phyloP scores from a whole-genome alignment of 64 coral and sea anemone genomes.

The Stylophora pistillata region DNA sequence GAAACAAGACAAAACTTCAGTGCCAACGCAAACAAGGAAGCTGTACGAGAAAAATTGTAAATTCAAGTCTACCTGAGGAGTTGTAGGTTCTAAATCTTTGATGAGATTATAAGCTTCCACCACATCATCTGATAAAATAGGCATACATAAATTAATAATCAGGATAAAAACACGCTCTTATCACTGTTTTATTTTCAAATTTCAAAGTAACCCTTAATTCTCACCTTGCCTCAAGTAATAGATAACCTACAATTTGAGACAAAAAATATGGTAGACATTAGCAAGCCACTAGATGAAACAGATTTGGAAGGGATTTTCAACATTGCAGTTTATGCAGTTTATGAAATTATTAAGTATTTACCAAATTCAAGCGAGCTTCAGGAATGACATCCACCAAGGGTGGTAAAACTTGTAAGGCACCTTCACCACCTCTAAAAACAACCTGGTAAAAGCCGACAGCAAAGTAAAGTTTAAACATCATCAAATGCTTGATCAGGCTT shows the following conservation, averaged over 20 bases:
- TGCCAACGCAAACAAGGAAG: not conserved
- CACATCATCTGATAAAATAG: constrained; percentile 83
- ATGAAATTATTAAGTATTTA: constrained; percentile 1
- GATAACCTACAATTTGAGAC: constrained; percentile 79
- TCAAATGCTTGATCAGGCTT: too few relatives aligned
- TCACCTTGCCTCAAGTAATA: constrained; percentile 98
- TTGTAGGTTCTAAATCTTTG: constrained; percentile 96
- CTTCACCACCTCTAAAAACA: constrained; percentile 94
- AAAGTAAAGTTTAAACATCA: too few relatives aligned
- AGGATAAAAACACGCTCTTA: not conserved
- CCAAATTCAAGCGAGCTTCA: constrained; percentile 95
- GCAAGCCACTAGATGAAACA: not conserved
- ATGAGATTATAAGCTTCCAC: constrained; percentile 98
- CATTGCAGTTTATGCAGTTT: not conserved
- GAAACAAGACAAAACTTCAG: not conserved
- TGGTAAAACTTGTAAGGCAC: constrained; percentile 92
- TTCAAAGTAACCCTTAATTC: not conserved
- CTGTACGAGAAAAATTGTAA: not conserved
- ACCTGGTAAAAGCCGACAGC: constrained; percentile 36
- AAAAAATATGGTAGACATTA: not conserved
- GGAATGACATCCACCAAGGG: constrained; percentile 96
- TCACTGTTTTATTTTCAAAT: not conserved
- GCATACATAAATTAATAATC: not conserved
- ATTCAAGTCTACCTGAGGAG: constrained; percentile 70
- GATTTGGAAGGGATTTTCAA: not conserved